These are phyloP conservation scores for Eidolon dupreanum DNA, from an alignment of 2,797 vertebrate species.

Conservation along the genomic window DNA sequence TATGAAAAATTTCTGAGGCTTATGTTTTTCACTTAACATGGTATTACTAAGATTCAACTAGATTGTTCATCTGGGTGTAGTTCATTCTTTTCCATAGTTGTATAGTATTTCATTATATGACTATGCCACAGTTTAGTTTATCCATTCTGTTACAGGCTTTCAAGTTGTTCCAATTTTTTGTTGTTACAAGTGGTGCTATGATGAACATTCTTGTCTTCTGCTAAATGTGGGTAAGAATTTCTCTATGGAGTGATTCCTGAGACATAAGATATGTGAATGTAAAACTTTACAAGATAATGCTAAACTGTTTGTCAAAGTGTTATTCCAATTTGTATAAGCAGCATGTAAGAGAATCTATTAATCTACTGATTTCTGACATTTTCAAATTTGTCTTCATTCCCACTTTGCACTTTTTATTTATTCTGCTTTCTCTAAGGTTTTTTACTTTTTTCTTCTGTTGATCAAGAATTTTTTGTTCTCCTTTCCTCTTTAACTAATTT, in stretches of 20 bases:
- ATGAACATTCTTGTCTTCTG: not conserved
- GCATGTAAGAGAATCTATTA: not conserved
- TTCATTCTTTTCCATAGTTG: not conserved
- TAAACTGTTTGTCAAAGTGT: not conserved
- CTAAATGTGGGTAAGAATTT: not conserved
- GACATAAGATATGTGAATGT: not conserved
- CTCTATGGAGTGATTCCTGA: not conserved
- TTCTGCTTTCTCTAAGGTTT: not conserved
- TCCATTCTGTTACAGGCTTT: not conserved
- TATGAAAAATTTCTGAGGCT: not conserved
- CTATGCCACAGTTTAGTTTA: not conserved
- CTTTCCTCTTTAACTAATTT: not conserved
- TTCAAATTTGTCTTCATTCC: not conserved
- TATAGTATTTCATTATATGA: not conserved
- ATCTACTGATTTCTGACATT: not conserved
- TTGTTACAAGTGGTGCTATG: not conserved
- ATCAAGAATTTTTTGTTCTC: not conserved
- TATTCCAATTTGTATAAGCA: not conserved
- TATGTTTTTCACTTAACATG: not conserved
- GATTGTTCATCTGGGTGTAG: not conserved
- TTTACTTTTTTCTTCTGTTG: not conserved
- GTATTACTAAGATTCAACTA: not conserved
- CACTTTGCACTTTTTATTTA: not conserved
- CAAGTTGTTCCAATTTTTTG: not conserved
- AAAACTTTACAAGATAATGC: not conserved